Percentiles rank a stretch among this genome's conserved stretches.
phyloP scores from a whole-genome alignment of 2,888 invertebrate species.

The Melanargia galathea region DNA sequence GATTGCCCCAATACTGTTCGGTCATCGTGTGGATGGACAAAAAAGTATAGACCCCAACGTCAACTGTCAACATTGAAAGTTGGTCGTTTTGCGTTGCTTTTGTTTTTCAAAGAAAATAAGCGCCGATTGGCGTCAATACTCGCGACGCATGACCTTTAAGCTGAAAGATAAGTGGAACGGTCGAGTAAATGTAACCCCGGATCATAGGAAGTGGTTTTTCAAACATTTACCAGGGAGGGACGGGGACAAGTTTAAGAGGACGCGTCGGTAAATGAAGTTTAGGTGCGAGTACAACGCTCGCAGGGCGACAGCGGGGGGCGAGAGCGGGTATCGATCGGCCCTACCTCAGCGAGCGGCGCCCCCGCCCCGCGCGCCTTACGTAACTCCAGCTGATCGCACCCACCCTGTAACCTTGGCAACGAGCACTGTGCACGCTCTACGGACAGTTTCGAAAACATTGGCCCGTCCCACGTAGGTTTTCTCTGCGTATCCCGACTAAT shows the following conservation, averaged over 20 bases:
- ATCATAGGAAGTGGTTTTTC: neutral
- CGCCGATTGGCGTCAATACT: too few relatives aligned
- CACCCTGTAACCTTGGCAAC: constrained; percentile 79
- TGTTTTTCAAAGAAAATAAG: too few relatives aligned
- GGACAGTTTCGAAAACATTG: constrained; percentile 45
- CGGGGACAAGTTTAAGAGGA: constrained; percentile 11
- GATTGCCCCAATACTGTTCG: too few relatives aligned
- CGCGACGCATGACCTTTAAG: too few relatives aligned
- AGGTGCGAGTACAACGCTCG: constrained; percentile 58
- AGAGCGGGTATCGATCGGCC: constrained; percentile 78
- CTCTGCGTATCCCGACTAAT: neutral
- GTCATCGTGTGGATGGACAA: too few relatives aligned
- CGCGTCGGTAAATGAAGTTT: constrained; percentile 38
- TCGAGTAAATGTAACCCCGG: neutral
- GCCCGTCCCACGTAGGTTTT: constrained; percentile 11
- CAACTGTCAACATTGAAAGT: too few relatives aligned
- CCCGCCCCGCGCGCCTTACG: constrained; percentile 66
- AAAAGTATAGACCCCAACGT: too few relatives aligned
- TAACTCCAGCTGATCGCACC: constrained; percentile 80
- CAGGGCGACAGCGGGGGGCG: constrained; percentile 66
- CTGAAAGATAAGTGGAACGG: neutral
- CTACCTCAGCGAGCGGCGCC: constrained; percentile 55
- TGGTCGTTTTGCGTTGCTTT: too few relatives aligned
- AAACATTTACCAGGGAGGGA: neutral
- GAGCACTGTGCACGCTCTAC: constrained; percentile 64